Evolutionary conservation across 2,113 vertebrate species (phyloP).

Genomic region (Spermophilus dauricus): DNA sequence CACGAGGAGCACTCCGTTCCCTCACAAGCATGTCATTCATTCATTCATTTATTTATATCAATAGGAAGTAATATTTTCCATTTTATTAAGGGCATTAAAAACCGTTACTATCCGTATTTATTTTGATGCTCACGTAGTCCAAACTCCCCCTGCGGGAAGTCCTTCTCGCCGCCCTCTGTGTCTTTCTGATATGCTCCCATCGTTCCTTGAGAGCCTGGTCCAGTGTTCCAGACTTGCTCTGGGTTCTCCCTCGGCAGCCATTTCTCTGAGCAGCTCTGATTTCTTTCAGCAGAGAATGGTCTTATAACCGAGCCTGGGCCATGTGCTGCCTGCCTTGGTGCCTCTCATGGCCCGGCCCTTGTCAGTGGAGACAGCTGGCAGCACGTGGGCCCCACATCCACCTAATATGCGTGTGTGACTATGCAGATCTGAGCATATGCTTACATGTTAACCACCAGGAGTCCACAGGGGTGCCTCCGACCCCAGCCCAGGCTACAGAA

Average conservation of each 20-base stretch:
- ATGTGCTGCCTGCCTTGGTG: no score
- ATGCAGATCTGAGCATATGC: background rate
- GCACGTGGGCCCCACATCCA: no score
- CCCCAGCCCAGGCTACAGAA: background rate
- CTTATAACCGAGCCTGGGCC: background rate
- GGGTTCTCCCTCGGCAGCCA: background rate
- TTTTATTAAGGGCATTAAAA: background rate
- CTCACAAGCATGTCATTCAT: background rate
- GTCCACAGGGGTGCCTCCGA: background rate
- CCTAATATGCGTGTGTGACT: no score
- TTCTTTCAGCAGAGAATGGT: background rate
- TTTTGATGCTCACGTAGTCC: background rate
- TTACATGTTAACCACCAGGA: background rate
- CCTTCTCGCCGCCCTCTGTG: no score
- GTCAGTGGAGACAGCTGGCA: background rate
- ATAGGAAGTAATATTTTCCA: background rate
- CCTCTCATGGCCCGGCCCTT: no score
- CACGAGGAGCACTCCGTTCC: background rate
- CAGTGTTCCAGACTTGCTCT: background rate
- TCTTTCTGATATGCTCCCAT: background rate
- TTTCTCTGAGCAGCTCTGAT: background rate
- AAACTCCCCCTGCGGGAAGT: background rate
- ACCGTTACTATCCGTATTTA: background rate
- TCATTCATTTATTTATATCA: background rate
- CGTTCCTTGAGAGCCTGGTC: background rate